phyloP scores from a whole-genome alignment of 2,888 invertebrate genomes.

The Didymodactylos carnosus region DNA sequence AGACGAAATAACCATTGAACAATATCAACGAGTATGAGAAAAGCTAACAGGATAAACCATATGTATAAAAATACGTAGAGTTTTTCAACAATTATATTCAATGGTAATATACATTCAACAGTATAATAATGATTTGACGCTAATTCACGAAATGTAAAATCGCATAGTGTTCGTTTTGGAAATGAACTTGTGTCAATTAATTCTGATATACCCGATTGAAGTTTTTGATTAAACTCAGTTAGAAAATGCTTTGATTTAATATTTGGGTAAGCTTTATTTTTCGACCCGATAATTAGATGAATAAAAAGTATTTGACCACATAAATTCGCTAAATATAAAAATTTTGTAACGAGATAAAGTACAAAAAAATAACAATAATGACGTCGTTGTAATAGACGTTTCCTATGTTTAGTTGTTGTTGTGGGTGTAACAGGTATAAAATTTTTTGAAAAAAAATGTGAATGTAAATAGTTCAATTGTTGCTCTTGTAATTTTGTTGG shows the following conservation, averaged over 20 bases:
- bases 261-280: not conserved
- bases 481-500: not conserved
- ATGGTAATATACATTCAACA: slow-evolving; percentile 10
- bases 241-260: not conserved
- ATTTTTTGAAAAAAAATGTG: not conserved
- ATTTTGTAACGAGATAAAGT: not conserved
- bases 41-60: not conserved
- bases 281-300: not conserved
- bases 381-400: not conserved
- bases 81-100: slow-evolving; percentile 11
- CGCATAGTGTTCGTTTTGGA: slow-evolving; percentile 12
- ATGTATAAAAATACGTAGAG: slow-evolving; percentile 6
- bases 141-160: slow-evolving; percentile 9
- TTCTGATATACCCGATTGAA: not conserved
- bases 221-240: not conserved
- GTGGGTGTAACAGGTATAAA: not conserved
- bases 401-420: too few species aligned
- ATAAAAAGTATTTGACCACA: not conserved
- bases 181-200: slow-evolving; percentile 8
- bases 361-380: not conserved
- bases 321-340: not conserved
- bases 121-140: slow-evolving; percentile 9
- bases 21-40: not conserved
- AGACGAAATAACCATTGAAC: not conserved
- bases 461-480: not conserved